Evolutionary conservation across 2,888 invertebrate genomes (phyloP), one percentile per base, ranked within the genome.

Genomic region (Deladenus siricidicola): DNA sequence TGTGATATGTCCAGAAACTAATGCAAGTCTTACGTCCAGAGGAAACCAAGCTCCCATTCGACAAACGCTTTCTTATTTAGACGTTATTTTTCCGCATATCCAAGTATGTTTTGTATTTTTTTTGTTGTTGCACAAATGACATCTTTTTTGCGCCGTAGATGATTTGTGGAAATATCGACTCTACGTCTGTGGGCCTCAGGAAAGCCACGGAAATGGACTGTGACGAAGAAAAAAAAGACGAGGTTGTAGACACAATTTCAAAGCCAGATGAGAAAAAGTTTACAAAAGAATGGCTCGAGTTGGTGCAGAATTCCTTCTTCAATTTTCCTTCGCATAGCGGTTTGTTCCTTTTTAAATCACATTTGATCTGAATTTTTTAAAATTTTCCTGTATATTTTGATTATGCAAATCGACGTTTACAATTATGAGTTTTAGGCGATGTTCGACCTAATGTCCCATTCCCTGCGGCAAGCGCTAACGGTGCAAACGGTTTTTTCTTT

Each of bases 71-170:
- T 69, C 69, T 47, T 76, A 73, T 52, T 76, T 76, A 48, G 75
- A 76, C 56, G 74, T 76, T 21, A 66, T 76, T 29, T 65, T 74
- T 14, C 76, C 76, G 4, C 76, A 76, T 56, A 69, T 76, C 24
- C 75, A 72, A 64, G 69, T 73, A 34, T 34, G 14, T 34, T 34
- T 34, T 34, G 39, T 34, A 10, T 34, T 34, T 10, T 34, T 34
- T 34, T 34, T 10, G 14, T 34, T 10, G 14, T 34, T 6, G 6
- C 6, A 34, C 14, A n/a, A n/a, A n/a, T n/a, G n/a, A n/a, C n/a
- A n/a, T n/a, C n/a, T n/a, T n/a, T n/a, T n/a, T n/a, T n/a, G n/a
- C n/a, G n/a, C n/a, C 14, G 39, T 34, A 34, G 39, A 34, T 34
- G 39, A 34, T 34, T 34, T 34, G 39, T 34, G 39, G 39, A 10